phyloP scores from a whole-genome alignment of 1,140 invertebrate genomes.

The Maniola jurtina region DNA sequence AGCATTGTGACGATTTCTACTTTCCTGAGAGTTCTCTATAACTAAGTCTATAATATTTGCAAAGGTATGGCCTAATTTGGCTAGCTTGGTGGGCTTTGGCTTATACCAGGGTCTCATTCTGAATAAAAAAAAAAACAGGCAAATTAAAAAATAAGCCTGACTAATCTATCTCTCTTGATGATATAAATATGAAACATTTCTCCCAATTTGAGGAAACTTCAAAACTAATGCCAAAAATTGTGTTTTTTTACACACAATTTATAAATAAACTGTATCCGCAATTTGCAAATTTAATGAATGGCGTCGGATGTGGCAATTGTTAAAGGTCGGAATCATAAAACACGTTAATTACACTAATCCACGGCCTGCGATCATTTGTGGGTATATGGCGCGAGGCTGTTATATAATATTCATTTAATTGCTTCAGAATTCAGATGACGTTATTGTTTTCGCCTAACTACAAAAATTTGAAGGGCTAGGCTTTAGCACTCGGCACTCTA shows the following conservation, averaged over 20 bases:
- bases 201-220: neutral
- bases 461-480: no score
- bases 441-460: no score
- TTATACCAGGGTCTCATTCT: no score
- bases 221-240: neutral
- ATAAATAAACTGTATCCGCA: conserved; percentile 11
- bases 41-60: no score
- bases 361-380: conserved; percentile 23
- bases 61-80: no score
- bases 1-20: no score
- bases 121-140: no score
- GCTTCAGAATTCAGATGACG: neutral
- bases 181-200: neutral
- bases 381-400: conserved; percentile 31
- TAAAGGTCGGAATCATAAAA: conserved; percentile 32
- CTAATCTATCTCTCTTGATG: neutral
- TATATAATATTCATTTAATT: conserved; percentile 20
- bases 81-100: no score
- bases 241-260: neutral
- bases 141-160: no score
- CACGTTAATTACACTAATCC: conserved; percentile 37
- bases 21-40: no score
- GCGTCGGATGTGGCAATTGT: conserved; percentile 37
- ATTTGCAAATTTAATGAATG: conserved; percentile 22
- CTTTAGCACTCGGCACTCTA: no score